Evolutionary conservation across 2,888 invertebrate genomes (phyloP).

Genomic region (Agrotis segetum): DNA sequence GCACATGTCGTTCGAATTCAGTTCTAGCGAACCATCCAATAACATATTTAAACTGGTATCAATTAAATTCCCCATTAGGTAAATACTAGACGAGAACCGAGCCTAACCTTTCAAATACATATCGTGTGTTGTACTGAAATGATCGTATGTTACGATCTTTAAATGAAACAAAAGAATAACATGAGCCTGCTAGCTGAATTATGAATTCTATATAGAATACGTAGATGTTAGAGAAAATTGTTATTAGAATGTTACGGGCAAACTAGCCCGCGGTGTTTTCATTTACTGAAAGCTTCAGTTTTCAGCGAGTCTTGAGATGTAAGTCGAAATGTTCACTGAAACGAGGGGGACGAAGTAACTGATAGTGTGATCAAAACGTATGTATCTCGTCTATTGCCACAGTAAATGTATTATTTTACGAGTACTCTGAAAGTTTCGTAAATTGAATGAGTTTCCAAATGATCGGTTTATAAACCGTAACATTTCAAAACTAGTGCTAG

Average conservation of each 20-base stretch:
- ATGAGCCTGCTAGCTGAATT: conserved; percentile 11
- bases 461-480: not conserved
- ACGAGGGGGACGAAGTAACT: not conserved
- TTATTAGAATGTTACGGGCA: conserved; percentile 18
- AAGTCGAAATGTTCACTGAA: conserved; percentile 9
- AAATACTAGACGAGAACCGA: not conserved
- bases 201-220: conserved; percentile 15
- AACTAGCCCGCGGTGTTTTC: conserved; percentile 16
- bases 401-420: conserved; percentile 4
- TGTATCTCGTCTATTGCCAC: conserved; percentile 4
- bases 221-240: conserved; percentile 31
- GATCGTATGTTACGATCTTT: conserved; percentile 10
- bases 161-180: conserved; percentile 9
- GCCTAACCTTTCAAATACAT: not conserved
- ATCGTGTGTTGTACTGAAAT: not conserved
- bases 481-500: too few species aligned
- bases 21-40: too few species aligned
- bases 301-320: not conserved
- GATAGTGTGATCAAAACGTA: conserved; percentile 27
- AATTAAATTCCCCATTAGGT: too few species aligned
- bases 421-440: not conserved
- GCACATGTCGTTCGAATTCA: too few species aligned
- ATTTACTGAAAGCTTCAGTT: conserved; percentile 33
- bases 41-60: too few species aligned
- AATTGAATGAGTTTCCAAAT: conserved; percentile 15